Evolutionary conservation across 2,888 invertebrate genomes (phyloP), one percentile per base, ranked within the genome.

Genomic region (Allygus modestus): DNA sequence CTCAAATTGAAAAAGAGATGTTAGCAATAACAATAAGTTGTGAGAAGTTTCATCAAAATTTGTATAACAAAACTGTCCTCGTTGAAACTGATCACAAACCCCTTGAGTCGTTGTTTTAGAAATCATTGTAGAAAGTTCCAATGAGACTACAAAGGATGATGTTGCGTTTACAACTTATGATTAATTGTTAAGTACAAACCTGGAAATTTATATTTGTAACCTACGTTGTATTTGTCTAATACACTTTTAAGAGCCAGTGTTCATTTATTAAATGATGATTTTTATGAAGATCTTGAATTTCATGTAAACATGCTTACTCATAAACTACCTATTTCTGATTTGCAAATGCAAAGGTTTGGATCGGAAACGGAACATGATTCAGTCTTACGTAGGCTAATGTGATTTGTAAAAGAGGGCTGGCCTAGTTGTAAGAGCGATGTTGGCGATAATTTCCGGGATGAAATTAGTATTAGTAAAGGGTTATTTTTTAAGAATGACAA

Each of bases 1-100:
- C n/a, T n/a, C 89, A 89, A 83, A 89, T 89, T 12, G 89, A 90
- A 81, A 89, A 89, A 86, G 89, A 90, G 84, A 86, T 88, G 12
- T 81, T 89, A 37, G 89, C 90, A 0, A 87, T 58, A 85, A n/a
- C n/a, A n/a, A n/a, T n/a, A 89, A 9, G 87, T 5, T 89, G 89
- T 83, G 81, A 87, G 33, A 88, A 88, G 83, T 90, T 89, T 85
- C 88, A 89, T 23, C 88, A 89, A 84, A 90, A 89, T 84, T 87
- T 90, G 5, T 89, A 87, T 86, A 89, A 88, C 0, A 20, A 87
- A 46, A 82, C 83, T 20, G 79, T 89, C 2, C 85, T 71, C n/a
- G 88, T 89, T 0, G 85, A 88, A 69, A 88, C 86, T 37, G 89
- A 90, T 85, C 89, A 90, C 81, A 89, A 89, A 82, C 89, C 89